phyloP scores from a whole-genome alignment of 2,797 vertebrate genomes.

The Diceros bicornis region DNA sequence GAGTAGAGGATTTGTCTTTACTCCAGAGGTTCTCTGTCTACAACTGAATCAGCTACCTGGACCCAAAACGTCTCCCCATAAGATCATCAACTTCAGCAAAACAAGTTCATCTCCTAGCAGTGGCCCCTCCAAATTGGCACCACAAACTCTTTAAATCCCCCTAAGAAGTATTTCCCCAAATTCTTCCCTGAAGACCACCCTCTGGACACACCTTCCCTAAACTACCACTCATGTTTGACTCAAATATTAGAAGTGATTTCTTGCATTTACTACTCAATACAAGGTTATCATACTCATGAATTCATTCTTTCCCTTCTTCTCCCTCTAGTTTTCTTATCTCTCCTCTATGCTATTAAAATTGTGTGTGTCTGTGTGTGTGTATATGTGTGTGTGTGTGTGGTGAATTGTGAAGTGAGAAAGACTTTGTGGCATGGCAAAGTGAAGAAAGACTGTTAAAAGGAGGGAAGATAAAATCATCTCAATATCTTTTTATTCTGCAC shows the following conservation, averaged over 20 bases:
- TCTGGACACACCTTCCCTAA: not conserved
- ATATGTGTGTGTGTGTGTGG: not conserved
- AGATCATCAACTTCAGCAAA: not conserved
- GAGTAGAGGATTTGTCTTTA: not conserved
- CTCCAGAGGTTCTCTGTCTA: not conserved
- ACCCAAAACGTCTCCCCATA: not conserved
- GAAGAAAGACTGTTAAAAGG: not conserved
- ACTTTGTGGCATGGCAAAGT: not conserved
- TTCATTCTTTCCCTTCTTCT: not conserved
- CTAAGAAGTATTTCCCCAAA: not conserved
- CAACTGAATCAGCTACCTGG: not conserved
- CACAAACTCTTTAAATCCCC: not conserved
- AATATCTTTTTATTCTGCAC: constrained; percentile 18
- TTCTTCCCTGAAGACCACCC: not conserved
- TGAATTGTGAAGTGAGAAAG: not conserved
- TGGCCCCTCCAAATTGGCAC: not conserved
- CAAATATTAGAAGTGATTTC: not conserved
- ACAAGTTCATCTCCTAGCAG: not conserved
- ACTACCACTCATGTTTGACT: not conserved
- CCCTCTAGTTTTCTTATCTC: not conserved
- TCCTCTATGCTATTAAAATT: not conserved
- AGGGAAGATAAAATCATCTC: constrained; percentile 39
- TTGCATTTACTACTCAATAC: constrained; percentile 4
- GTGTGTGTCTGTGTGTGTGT: not conserved
- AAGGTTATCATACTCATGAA: not conserved